Evolutionary conservation across 2,113 vertebrate genomes (phyloP).

Genomic region (Callipepla californica): DNA sequence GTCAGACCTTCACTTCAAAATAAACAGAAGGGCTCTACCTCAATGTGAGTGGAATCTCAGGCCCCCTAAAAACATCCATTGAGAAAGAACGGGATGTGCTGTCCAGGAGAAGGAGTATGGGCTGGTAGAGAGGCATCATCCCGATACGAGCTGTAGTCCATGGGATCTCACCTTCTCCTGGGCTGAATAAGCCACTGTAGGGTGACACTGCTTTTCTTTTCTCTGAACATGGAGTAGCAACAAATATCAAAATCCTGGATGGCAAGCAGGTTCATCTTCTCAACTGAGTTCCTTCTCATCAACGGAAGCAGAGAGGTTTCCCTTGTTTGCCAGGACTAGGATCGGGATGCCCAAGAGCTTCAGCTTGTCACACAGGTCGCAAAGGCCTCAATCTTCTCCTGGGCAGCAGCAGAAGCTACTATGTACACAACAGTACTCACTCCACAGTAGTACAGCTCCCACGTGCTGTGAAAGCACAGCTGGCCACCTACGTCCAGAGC

Average conservation of each 20-base stretch:
- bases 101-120: constrained; percentile 47
- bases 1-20: constrained; percentile 75
- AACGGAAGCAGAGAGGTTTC: constrained; percentile 89
- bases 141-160: constrained; percentile 10
- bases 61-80: constrained; percentile 79
- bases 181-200: constrained; percentile 98
- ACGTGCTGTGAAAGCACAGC: constrained; percentile 95
- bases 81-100: constrained; percentile 62
- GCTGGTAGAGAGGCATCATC: constrained; percentile 71
- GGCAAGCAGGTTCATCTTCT: constrained; percentile 94
- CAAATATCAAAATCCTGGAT: constrained; percentile 95
- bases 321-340: constrained; percentile 92
- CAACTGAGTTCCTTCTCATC: constrained; percentile 95
- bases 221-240: constrained; percentile 97
- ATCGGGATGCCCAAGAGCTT: constrained; percentile 95
- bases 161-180: constrained; percentile 87
- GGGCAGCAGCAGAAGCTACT: constrained; percentile 91
- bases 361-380: constrained; percentile 93
- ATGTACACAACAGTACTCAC: constrained; percentile 97
- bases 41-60: constrained; percentile 72
- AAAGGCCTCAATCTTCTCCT: constrained; percentile 94
- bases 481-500: constrained; percentile 95
- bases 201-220: constrained; percentile 95
- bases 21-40: constrained; percentile 83
- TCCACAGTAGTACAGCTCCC: constrained; percentile 93